Percentiles rank a stretch among this genome's conserved stretches.
phyloP scores from a whole-genome alignment of 2,113 vertebrate genomes.

The Anolis sagrei region DNA sequence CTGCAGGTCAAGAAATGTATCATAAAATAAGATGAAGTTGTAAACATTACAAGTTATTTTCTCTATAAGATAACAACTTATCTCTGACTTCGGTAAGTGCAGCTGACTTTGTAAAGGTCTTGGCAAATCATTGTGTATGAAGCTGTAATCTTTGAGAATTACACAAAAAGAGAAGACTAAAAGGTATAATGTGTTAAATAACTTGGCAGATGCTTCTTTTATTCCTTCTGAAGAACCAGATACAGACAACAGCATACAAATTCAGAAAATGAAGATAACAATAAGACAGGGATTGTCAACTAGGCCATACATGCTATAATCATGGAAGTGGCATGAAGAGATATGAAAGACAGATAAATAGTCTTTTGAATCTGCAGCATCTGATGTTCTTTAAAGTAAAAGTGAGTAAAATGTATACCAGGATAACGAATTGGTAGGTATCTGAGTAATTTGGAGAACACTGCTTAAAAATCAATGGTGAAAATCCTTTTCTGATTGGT shows the following conservation, averaged over 20 bases:
- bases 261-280: neutral
- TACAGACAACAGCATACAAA: neutral
- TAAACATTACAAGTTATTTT: neutral
- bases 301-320: neutral
- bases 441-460: neutral
- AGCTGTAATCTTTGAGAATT: neutral
- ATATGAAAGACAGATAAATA: neutral
- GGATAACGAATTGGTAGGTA: too few relatives aligned
- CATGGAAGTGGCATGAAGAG: neutral
- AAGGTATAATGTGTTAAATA: neutral
- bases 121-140: neutral
- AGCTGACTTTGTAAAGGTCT: neutral
- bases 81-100: neutral
- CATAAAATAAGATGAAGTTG: neutral
- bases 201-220: neutral
- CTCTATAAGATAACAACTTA: neutral
- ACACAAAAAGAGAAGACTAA: neutral
- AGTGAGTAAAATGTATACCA: neutral
- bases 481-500: too few relatives aligned
- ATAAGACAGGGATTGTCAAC: neutral
- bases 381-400: neutral
- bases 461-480: neutral
- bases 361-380: neutral
- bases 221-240: slow-evolving; percentile 1
- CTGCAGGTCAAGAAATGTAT: neutral